Evolutionary conservation across 2,797 vertebrate species (phyloP), one percentile per base, ranked within the genome.

Genomic region (Crocodylus rhombifer): DNA sequence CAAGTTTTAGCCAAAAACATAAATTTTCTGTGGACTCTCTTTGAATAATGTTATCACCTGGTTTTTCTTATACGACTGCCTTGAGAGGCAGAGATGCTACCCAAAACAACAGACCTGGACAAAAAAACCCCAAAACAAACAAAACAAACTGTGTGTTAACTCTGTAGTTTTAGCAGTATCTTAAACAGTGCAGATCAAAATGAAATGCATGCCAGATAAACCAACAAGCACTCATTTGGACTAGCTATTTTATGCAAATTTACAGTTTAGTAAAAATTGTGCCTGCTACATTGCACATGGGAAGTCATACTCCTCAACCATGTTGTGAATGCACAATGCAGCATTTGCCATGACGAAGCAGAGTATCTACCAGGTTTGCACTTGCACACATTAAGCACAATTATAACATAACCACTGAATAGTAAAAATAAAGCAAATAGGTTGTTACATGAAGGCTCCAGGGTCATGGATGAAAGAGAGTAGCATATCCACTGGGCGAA

Each of bases 161-260:
- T 80, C 86, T 73, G 55, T 75, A 73, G 5, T 16, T 94, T 93
- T 80, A 85, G 77, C n/a, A 91, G 6, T 76, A 85, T 89, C 82
- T 87, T 81, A 42, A 73, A 73, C 20, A 36, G 42, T 51, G 42
- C 13, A 76, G 65, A 76, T 76, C 75, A 51, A 91, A 90, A 91
- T 51, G 80, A 93, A 95, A 91, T 78, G 90, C 73, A 63, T 92
- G 88, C 69, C 86, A 83, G 67, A 94, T 58, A 91, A 94, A 73
- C 14, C n/a, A 84, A 30, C 84, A 30, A 0, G 63, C 76, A 58
- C 13, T 13, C 16, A 75, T 74, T 77, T 79, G 36, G 63, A 83
- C 60, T 67, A 87, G 83, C 61, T 85, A 63, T 36, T 91, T 92
- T 12, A 63, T 2, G 61, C 73, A 93, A 95, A 86, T 89, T 78